phyloP scores from a whole-genome alignment of 92 coral and sea anemone genomes.

The Virgularia gustaviana region DNA sequence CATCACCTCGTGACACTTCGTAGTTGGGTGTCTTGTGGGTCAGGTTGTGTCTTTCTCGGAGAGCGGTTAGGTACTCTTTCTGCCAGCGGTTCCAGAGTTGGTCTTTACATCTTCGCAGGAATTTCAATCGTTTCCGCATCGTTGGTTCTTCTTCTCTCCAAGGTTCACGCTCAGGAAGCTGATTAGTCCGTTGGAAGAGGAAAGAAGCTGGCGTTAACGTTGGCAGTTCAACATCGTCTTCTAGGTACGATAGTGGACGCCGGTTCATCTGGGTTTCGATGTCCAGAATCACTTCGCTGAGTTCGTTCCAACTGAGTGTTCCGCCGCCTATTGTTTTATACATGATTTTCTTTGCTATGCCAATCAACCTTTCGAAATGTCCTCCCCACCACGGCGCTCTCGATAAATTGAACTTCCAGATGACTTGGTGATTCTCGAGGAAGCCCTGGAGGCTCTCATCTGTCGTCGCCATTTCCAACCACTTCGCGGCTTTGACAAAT shows the following conservation, averaged over 20 bases:
- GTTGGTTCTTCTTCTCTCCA: constrained; percentile 28
- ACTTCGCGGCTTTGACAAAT: constrained; percentile 52
- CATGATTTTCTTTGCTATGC: constrained; percentile 39
- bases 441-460: constrained; percentile 38
- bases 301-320: constrained; percentile 43
- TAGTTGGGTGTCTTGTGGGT: constrained; percentile 21
- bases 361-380: constrained; percentile 61
- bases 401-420: constrained; percentile 52
- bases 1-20: constrained; percentile 40
- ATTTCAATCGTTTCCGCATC: constrained; percentile 41
- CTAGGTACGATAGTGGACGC: constrained; percentile 50
- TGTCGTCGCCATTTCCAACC: constrained; percentile 36
- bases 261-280: constrained; percentile 50
- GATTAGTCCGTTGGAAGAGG: constrained; percentile 38
- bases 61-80: constrained; percentile 31
- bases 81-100: constrained; percentile 49
- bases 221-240: constrained; percentile 51
- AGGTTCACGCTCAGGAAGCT: constrained; percentile 36
- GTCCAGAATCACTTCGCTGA: constrained; percentile 48
- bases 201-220: constrained; percentile 45
- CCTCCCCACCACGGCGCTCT: constrained; percentile 55
- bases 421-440: constrained; percentile 52
- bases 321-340: constrained; percentile 49
- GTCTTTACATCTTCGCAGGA: constrained; percentile 43
- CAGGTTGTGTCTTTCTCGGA: constrained; percentile 51